These are phyloP conservation scores for Notothenia coriiceps DNA, from an alignment of 2,113 vertebrate genomes.

Conservation along the genomic window DNA sequence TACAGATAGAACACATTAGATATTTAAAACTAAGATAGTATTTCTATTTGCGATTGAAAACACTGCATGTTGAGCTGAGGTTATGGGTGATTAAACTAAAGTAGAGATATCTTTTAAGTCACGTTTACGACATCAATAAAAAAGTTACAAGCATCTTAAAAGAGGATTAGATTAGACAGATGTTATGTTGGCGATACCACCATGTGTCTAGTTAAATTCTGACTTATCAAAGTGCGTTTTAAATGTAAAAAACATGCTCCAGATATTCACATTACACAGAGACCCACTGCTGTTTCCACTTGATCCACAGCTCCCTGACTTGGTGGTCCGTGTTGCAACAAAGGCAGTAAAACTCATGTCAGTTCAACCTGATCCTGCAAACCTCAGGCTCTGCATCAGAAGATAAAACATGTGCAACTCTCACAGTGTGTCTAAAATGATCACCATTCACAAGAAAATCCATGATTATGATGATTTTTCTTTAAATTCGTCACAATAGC, in stretches of 20 bases:
- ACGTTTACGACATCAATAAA: not conserved
- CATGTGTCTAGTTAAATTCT: not conserved
- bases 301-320: not conserved
- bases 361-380: slow-evolving; percentile 11
- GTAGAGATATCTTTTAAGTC: not conserved
- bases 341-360: slow-evolving; percentile 40
- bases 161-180: not conserved
- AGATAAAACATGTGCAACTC: slow-evolving; percentile 2
- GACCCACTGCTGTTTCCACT: slow-evolving; percentile 21
- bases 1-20: not conserved
- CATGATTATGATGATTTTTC: not conserved
- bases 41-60: not conserved
- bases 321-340: slow-evolving; percentile 29
- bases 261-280: not conserved
- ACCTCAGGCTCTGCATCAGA: not conserved
- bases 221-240: not conserved
- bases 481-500: not conserved
- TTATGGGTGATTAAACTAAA: not conserved
- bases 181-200: not conserved
- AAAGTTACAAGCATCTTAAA: not conserved
- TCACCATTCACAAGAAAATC: not conserved
- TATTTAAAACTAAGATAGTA: not conserved
- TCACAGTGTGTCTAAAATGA: not conserved
- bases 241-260: not conserved
- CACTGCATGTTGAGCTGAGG: not conserved